These are phyloP conservation scores for Microtus pennsylvanicus DNA, from an alignment of 2,113 vertebrate genomes.

Conservation along the genomic window DNA sequence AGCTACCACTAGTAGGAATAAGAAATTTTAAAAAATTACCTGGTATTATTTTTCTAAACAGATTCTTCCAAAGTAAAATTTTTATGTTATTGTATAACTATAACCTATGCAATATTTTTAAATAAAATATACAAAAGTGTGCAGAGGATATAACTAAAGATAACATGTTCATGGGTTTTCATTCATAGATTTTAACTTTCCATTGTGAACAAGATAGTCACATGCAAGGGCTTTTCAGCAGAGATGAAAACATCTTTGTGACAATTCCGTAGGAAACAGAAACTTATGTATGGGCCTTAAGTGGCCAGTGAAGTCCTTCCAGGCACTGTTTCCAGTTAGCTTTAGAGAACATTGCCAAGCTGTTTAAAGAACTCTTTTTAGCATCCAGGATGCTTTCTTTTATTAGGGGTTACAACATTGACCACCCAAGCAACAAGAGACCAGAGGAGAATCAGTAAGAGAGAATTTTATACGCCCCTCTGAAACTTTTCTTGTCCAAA, in stretches of 20 bases:
- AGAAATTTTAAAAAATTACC: constrained; percentile 42
- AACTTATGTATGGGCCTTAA: constrained; percentile 25
- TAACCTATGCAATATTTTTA: not conserved
- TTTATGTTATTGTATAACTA: constrained; percentile 29
- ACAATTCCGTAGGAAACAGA: constrained; percentile 30
- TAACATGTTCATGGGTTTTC: not conserved
- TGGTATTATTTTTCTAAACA: constrained; percentile 42
- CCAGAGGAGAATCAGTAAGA: constrained; percentile 18
- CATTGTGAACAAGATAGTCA: not conserved
- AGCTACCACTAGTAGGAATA: constrained; percentile 41
- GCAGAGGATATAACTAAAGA: not conserved
- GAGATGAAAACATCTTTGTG: constrained; percentile 23
- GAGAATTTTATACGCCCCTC: not conserved
- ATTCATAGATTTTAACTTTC: constrained; percentile 41
- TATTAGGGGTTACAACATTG: not conserved
- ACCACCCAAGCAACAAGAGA: constrained; percentile 7
- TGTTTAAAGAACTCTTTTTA: constrained; percentile 56
- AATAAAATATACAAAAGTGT: not conserved
- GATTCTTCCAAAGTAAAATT: constrained; percentile 34
- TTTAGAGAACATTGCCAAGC: constrained; percentile 47
- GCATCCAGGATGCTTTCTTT: not conserved
- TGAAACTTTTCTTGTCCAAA: constrained; percentile 19
- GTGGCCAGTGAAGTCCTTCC: not conserved
- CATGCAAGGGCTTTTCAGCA: not conserved
- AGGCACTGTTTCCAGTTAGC: not conserved